Evolutionary conservation across 1,140 invertebrate species (phyloP).

Genomic region (Sarcophaga peregrina): DNA sequence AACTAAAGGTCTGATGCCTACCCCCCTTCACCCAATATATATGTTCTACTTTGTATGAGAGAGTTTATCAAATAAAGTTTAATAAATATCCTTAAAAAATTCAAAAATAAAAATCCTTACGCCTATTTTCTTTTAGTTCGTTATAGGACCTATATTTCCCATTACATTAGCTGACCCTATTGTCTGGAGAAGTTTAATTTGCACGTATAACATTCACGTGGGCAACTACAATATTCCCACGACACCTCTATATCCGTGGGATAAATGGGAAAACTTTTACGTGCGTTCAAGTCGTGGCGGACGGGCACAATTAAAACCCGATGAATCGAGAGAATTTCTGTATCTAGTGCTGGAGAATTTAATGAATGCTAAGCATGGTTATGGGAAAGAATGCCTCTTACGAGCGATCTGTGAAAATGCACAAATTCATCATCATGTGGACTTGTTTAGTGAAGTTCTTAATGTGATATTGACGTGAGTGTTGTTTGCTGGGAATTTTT

Average conservation of each 20-base stretch:
- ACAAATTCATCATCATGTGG: conserved; percentile 46
- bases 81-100: no score
- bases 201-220: conserved; percentile 44
- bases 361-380: conserved; percentile 31
- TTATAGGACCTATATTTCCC: conserved; percentile 32
- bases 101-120: no score
- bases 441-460: conserved; percentile 43
- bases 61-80: no score
- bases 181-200: conserved; percentile 44
- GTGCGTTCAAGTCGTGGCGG: conserved; percentile 6
- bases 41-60: no score
- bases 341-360: conserved; percentile 44
- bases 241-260: conserved; percentile 45
- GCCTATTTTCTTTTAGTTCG: conserved; percentile 34
- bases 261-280: conserved; percentile 46
- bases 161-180: conserved; percentile 43
- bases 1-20: no score
- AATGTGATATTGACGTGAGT: conserved; percentile 47
- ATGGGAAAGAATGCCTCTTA: conserved; percentile 44
- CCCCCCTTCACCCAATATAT: no score
- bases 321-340: conserved; percentile 44
- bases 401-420: conserved; percentile 49
- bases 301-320: neutral
- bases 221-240: conserved; percentile 43
- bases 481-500: neutral